Percentiles rank a stretch among this genome's conserved stretches.
phyloP scores from a whole-genome alignment of 2,113 vertebrate genomes.

The Sprattus sprattus region DNA sequence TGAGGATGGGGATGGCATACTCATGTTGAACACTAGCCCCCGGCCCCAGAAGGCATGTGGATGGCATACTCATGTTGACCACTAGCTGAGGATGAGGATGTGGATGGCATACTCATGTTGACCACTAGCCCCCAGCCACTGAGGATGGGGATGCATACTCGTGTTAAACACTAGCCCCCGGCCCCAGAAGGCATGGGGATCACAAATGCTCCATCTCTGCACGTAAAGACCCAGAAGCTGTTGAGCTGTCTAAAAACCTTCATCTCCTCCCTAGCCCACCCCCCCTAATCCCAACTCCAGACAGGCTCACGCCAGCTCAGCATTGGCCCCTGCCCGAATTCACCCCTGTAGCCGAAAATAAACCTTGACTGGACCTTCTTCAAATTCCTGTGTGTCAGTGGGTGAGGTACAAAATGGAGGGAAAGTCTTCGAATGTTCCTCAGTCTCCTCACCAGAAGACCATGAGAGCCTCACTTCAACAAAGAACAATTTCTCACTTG shows the following conservation, averaged over 20 bases:
- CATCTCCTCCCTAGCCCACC: constrained; percentile 53
- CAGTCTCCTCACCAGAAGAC: not conserved
- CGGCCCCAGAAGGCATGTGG: too few species aligned
- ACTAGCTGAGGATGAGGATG: too few species aligned
- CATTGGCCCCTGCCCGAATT: constrained; percentile 49
- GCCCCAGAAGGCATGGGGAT: constrained; percentile 19
- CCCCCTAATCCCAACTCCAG: constrained; percentile 67
- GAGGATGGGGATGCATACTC: not conserved
- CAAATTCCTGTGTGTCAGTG: not conserved
- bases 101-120: too few species aligned
- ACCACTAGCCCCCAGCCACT: not conserved
- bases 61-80: too few species aligned
- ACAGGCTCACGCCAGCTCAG: constrained; percentile 69
- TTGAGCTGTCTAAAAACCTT: constrained; percentile 58
- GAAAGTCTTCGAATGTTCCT: not conserved
- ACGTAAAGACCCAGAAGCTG: constrained; percentile 51
- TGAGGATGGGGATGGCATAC: too few species aligned
- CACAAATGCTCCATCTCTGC: constrained; percentile 51
- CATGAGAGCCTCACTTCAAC: not conserved
- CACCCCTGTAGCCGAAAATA: constrained; percentile 31
- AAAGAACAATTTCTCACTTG: not conserved
- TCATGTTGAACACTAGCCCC: too few species aligned
- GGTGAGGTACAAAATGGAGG: not conserved
- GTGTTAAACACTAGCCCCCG: not conserved
- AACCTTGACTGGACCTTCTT: not conserved